These are phyloP conservation scores for Spilogale gracilis DNA, from an alignment of 2,113 vertebrate species.

Conservation along the genomic window DNA sequence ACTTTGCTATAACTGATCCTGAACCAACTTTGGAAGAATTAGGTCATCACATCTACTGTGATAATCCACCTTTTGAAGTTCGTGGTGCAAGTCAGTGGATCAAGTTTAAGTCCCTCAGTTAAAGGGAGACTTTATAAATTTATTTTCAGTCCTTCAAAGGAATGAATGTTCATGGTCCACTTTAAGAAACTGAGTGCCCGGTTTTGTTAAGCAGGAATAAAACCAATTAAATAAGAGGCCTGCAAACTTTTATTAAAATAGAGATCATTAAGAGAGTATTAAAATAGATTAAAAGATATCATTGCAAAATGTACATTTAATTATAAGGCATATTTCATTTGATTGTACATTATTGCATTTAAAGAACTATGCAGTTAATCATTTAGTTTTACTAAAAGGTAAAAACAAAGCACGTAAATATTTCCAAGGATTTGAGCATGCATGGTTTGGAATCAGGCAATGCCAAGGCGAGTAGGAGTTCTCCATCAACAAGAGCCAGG, in stretches of 20 bases:
- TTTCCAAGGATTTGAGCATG: background rate
- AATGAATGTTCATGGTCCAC: background rate
- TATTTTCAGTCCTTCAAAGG: background rate
- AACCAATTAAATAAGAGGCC: background rate
- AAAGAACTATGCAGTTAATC: background rate
- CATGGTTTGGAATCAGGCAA: background rate
- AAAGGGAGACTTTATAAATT: conserved; percentile 70
- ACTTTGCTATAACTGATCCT: conserved; percentile 94
- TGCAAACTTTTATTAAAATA: background rate
- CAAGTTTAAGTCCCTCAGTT: conserved; percentile 94
- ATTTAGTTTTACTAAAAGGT: background rate
- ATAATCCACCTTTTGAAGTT: conserved; percentile 90
- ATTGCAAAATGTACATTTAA: background rate
- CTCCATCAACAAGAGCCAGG: background rate
- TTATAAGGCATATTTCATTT: background rate
- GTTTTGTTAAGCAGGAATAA: conserved; percentile 3
- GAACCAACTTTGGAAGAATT: conserved; percentile 94
- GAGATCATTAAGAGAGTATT: background rate
- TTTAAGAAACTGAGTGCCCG: background rate
- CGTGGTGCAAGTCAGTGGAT: conserved; percentile 94
- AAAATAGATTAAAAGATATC: background rate
- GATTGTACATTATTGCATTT: background rate
- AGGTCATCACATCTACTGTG: conserved; percentile 91
- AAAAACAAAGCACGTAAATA: background rate
- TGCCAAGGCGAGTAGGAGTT: background rate